Percentiles rank a stretch among this genome's conserved stretches.
These are phyloP conservation scores for Acrossocheilus fasciatus DNA, from an alignment of 2,797 vertebrate species.

Conservation along the genomic window DNA sequence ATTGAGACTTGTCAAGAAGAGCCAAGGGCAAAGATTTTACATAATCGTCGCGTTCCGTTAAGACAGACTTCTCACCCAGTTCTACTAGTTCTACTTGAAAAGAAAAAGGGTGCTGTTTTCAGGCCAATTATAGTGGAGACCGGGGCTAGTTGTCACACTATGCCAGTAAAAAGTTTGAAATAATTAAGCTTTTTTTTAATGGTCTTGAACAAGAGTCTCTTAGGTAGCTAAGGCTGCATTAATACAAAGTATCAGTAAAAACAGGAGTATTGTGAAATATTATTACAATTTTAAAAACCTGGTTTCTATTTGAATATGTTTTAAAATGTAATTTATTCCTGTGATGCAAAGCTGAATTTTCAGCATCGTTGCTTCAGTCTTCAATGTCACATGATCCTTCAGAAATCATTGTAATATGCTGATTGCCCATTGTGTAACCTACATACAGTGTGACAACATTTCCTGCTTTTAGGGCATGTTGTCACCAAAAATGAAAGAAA, in stretches of 20 bases:
- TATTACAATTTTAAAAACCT: background rate
- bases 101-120: background rate
- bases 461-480: background rate
- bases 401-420: background rate
- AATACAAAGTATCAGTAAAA: background rate
- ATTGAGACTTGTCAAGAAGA: background rate
- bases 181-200: background rate
- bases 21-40: background rate
- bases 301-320: background rate
- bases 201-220: background rate
- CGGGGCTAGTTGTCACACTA: background rate
- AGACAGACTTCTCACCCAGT: background rate
- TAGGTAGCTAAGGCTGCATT: background rate
- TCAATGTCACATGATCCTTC: background rate
- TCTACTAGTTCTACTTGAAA: background rate
- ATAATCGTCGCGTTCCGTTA: background rate
- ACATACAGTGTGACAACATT: background rate
- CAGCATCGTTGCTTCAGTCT: background rate
- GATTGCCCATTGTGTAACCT: background rate
- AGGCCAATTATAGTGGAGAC: background rate
- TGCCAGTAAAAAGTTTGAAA: background rate
- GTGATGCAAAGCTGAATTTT: background rate
- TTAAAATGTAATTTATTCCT: background rate
- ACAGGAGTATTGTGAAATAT: background rate
- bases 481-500: background rate